Evolutionary conservation across 2,888 invertebrate genomes (phyloP).

Genomic region (Tachystola acroxantha): DNA sequence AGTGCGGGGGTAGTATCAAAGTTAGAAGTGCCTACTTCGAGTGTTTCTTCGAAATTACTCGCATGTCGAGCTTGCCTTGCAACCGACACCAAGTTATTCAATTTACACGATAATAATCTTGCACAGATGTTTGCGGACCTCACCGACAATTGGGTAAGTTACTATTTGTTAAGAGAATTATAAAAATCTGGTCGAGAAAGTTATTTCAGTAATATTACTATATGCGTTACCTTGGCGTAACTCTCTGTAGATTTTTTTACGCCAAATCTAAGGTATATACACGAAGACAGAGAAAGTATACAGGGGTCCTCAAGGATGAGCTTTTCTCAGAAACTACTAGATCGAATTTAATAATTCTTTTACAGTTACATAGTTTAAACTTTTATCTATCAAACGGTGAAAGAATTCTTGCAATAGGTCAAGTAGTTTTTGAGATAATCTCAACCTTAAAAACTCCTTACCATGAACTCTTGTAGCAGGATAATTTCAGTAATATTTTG

Average conservation of each 20-base stretch:
- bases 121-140: conserved; percentile 5
- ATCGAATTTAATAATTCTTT: no score
- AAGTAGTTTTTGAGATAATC: no score
- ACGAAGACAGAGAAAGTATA: no score
- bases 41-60: conserved; percentile 1
- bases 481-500: no score
- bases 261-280: background rate
- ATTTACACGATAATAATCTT: conserved; percentile 6
- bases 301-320: no score
- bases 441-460: background rate
- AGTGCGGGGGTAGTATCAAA: background rate
- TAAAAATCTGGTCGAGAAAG: background rate
- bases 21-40: no score
- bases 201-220: background rate
- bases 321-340: no score
- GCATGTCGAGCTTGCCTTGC: conserved; percentile 11
- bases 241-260: background rate
- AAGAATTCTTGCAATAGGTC: no score
- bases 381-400: no score
- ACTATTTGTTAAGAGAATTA: background rate
- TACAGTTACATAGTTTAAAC: no score
- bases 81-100: conserved; percentile 8
- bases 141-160: conserved; percentile 8
- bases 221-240: background rate
- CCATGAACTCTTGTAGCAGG: no score